Base-by-base conservation (phyloP, 2,797 vertebrate genomes). In the Heterohyrax brucei region DNA sequence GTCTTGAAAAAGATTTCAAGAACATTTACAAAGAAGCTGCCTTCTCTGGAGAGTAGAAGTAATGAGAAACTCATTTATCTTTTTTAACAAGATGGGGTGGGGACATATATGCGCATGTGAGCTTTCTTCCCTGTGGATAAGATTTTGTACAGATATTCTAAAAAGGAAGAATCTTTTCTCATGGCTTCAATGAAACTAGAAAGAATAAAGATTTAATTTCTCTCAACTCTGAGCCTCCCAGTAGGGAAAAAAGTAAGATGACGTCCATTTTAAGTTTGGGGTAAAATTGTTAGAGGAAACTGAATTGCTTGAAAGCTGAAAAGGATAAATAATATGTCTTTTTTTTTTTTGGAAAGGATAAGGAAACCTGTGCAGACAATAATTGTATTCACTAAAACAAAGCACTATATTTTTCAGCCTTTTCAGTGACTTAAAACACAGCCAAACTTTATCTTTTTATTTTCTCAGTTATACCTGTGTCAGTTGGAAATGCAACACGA, bases 281-380 rank as follows among this genome's bases (percentile, higher is more conserved):
- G 3, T 92, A 94, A 92, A 95, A 92, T 94, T 93, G 33, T 90
- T 21, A 44, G n/a, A 94, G 84, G 50, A 79, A 94, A 89, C 79
- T 80, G 44, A 91, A 95, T 79, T 93, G 8, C 70, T 91, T 72
- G 22, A 85, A 30, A 87, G 83, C 79, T 53, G 61, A 87, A 90
- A 85, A n/a, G 18, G 30, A 59, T 93, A 66, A 85, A 76, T 85
- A 56, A 88, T 91, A 3, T 44, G 50, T 13, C 3, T 96, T 95
- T 96, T 66, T 46, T 78, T 56, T 95, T 96, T 66, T 46, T 78
- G 48, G 9, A 93, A 91, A 94, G 66, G 87, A 91, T 70, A 91
- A 53, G 46, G 12, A 18, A 39, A 3, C 4, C 68, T 88, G 44
- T 61, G 2, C 56, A 48, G 62, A n/a, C 64, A 80, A 33, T 87